phyloP scores from a whole-genome alignment of 2,888 invertebrate species.

The Sepioteuthis lessoniana region DNA sequence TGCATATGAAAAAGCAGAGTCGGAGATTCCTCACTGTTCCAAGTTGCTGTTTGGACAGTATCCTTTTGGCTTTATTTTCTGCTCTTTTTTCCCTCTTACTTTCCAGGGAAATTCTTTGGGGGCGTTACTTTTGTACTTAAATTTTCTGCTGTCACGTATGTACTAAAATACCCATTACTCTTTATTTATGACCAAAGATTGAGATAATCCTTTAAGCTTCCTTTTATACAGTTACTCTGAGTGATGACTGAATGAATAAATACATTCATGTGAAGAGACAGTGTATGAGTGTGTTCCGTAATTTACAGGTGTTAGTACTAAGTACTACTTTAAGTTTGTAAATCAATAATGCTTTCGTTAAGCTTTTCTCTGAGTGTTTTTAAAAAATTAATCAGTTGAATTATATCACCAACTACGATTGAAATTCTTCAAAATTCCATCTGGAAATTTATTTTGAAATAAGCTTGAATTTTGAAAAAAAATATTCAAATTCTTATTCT shows the following conservation, averaged over 20 bases:
- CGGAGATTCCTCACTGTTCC: conserved; percentile 35
- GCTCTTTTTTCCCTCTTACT: background rate
- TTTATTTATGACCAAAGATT: background rate
- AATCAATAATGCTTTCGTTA: too few species aligned
- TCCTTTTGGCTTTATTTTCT: background rate
- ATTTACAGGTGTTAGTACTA: too few species aligned
- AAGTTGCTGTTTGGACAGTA: conserved; percentile 51
- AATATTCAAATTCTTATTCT: too few species aligned
- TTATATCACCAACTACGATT: too few species aligned
- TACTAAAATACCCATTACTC: background rate
- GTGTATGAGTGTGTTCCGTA: background rate
- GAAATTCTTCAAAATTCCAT: too few species aligned
- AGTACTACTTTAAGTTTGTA: too few species aligned
- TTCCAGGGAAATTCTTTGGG: background rate
- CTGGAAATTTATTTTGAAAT: too few species aligned
- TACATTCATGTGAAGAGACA: background rate
- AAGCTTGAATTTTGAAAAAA: too few species aligned
- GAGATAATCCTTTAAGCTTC: background rate
- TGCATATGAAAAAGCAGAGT: background rate
- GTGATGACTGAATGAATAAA: background rate
- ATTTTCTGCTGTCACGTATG: background rate
- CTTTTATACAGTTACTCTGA: background rate
- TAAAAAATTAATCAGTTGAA: too few species aligned
- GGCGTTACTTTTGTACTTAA: background rate
- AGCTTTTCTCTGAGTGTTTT: too few species aligned